Base-by-base conservation (phyloP, 2,797 vertebrate species). In the Pantherophis vulpinus region DNA sequence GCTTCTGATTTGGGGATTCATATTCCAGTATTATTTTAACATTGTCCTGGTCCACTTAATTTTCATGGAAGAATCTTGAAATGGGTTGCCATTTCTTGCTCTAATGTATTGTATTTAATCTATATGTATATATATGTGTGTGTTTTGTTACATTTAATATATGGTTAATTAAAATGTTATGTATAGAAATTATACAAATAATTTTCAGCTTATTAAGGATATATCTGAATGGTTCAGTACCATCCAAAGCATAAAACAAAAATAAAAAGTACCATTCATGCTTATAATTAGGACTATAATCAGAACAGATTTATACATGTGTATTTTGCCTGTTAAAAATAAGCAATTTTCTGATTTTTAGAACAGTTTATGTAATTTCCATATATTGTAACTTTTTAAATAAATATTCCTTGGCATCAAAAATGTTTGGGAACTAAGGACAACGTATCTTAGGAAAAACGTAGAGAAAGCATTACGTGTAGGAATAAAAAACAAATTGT, bases 141-240 rank as follows among this genome's bases (percentile, higher is more conserved):
- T 18, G 70, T 37, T 74, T 37, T 18, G 32, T 37, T 74, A 20
- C 70, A 74, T 74, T 74, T 16, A 74, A 42, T 56, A 94, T 92
- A 74, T 94, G 25, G 2, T 61, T 91, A 61, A 23, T 90, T 96
- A 93, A 91, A 27, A 42, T 91, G n/a, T 79, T 90, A 29, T 89
- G 94, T 93, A 86, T 0, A 14, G 86, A 88, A 12, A 91, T 0
- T 0, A 25, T 16, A 94, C 20, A 92, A 0, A 63, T 93, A 27
- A 58, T 66, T 18, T 47, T 32, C 16, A 20, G 1, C 1, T 54
- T 51, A 90, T 90, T 42, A 90, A 90, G 8, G n/a, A 25, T 29
- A 63, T 54, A 90, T 59, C 4, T 42, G 32, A 91, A 47, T 59
- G 55, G 37, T 27, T 59, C 25, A 47, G 18, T 18, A 47, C 13